These are phyloP conservation scores for Corvus hawaiiensis DNA, from an alignment of 2,113 vertebrate genomes.

Conservation along the genomic window DNA sequence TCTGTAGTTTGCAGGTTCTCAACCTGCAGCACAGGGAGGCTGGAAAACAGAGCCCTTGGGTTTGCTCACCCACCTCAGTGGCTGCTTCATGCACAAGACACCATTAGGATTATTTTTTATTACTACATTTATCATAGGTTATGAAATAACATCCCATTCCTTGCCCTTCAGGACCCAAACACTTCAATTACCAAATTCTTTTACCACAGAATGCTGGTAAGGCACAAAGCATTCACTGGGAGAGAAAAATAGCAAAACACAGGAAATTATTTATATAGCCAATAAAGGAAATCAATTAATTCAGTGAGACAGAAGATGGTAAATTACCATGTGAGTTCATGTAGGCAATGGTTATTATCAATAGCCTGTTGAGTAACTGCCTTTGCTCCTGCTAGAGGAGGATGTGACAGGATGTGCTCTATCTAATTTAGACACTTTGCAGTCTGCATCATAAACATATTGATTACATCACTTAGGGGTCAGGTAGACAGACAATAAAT, in stretches of 20 bases:
- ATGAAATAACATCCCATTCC: background rate
- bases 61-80: background rate
- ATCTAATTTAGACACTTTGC: background rate
- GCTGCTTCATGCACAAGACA: background rate
- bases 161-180: background rate
- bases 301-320: background rate
- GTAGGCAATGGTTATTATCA: background rate
- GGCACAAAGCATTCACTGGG: background rate
- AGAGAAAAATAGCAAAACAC: background rate
- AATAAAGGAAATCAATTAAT: slow-evolving; percentile 34
- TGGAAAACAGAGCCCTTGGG: background rate
- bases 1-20: background rate
- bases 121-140: background rate
- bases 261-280: background rate
- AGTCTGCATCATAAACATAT: background rate
- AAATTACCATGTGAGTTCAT: background rate
- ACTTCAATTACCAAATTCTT: background rate
- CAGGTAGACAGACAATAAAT: background rate
- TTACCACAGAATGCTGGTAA: background rate
- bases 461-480: background rate
- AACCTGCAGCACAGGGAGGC: background rate
- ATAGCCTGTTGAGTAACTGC: background rate
- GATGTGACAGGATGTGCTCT: background rate
- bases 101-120: background rate
- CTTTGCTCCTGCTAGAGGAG: background rate